Evolutionary conservation across 2,797 vertebrate species (phyloP), one percentile per base, ranked within the genome.

Genomic region (Cottoperca gobio): DNA sequence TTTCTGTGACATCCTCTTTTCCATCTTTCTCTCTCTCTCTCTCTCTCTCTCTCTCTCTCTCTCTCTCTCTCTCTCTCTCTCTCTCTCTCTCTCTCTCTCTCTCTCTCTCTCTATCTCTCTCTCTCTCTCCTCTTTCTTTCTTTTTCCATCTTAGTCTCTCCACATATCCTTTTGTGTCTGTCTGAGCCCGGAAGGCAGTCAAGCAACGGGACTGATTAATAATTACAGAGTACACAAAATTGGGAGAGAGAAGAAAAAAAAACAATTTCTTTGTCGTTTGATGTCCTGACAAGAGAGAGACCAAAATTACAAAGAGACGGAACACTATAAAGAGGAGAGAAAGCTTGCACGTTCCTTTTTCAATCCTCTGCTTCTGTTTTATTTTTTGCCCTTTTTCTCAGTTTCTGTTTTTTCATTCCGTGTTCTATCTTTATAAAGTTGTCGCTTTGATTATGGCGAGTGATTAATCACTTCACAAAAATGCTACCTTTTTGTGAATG

Each of bases 241-340:
- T 86, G 81, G 83, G 84, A 78, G 75, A 78, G 81, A 66, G 12
- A 61, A 24, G 5, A 57, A 62, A 79, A 75, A 88, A 86, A 89
- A 87, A 94, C 81, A 78, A 89, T 92, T 89, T 94, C 88, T 91
- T 88, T 89, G 90, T 86, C 83, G 90, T 96, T 96, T 95, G 94
- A 95, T 94, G 94, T 95, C 88, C 76, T n/a, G 68, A 94, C 94
- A 95, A 95, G 87, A 95, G 93, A 95, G 92, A 93, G 88, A 95
- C 94, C 94, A 94, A 95, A 95, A 95, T 95, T 94, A 95, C 93
- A 94, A 94, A 94, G 94, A 90, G 88, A 88, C 80, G 81, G 79
- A 90, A 82, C 73, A 75, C 81, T 89, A 87, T 86, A 86, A 89
- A 88, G 83, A 87, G 76, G 79, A 91, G 85, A 84, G 88, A 88